Percentiles rank a stretch among this genome's conserved stretches.
Evolutionary conservation across 2,888 invertebrate species (phyloP).

Genomic region (Agriotes lineatus): DNA sequence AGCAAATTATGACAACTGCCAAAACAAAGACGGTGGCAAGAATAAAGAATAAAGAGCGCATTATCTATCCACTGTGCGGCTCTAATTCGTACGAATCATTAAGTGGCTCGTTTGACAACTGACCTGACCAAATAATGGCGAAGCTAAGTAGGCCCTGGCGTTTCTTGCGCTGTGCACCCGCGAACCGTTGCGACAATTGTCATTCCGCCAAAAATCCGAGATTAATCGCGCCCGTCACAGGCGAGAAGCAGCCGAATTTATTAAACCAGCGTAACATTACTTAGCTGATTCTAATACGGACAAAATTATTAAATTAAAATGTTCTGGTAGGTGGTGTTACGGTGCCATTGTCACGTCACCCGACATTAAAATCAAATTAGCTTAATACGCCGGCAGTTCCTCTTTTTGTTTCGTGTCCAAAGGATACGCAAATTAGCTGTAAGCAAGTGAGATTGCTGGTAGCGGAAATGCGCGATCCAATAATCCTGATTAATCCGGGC

Average conservation of each 20-base stretch:
- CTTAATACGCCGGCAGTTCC: slow-evolving; percentile 51
- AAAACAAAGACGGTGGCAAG: no score
- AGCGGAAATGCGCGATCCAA: slow-evolving; percentile 43
- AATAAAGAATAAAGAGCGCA: no score
- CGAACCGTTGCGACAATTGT: slow-evolving; percentile 36
- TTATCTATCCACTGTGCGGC: no score
- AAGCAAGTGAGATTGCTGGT: slow-evolving; percentile 39
- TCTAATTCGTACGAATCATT: neutral
- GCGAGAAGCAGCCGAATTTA: slow-evolving; percentile 55
- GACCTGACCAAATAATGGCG: neutral
- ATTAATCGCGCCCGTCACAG: slow-evolving; percentile 50
- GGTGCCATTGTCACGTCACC: slow-evolving; percentile 63
- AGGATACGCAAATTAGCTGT: slow-evolving; percentile 47
- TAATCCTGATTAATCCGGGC: slow-evolving; percentile 42
- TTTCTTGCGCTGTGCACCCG: slow-evolving; percentile 22
- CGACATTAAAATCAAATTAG: slow-evolving; percentile 66
- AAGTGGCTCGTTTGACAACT: slow-evolving; percentile 5
- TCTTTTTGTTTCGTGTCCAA: slow-evolving; percentile 43
- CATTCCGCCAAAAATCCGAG: slow-evolving; percentile 27
- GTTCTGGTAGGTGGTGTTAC: slow-evolving; percentile 66
- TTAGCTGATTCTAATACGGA: slow-evolving; percentile 56
- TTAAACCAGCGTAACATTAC: slow-evolving; percentile 58
- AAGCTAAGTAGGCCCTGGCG: neutral
- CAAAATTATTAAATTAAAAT: slow-evolving; percentile 66
- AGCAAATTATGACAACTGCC: no score